Conservation (phyloP, 2,113 vertebrate species). For the Cnemophilus loriae region DNA sequence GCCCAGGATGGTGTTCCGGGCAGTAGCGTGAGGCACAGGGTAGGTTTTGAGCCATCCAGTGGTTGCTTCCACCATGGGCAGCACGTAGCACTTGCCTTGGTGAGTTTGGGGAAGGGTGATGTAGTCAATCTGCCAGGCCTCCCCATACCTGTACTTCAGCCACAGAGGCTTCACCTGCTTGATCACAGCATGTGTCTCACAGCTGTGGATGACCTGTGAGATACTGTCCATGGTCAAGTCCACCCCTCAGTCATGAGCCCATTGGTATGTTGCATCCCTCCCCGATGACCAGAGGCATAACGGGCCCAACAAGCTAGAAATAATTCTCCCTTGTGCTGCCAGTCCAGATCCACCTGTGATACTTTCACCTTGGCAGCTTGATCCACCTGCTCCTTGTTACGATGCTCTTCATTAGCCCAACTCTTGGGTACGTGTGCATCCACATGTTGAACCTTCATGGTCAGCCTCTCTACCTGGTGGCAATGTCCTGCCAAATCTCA, state of each 20-base stretch:
- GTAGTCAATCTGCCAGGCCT: not conserved
- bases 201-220: not conserved
- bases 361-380: not conserved
- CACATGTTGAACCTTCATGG: not conserved
- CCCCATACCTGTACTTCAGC: too few species aligned
- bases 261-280: too few species aligned
- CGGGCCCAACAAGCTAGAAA: too few species aligned
- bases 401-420: not conserved
- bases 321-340: not conserved
- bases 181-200: not conserved
- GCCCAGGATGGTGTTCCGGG: not conserved
- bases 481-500: not conserved
- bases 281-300: too few species aligned
- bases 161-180: not conserved
- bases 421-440: not conserved
- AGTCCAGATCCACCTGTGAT: not conserved
- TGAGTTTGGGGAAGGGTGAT: not conserved
- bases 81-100: not conserved
- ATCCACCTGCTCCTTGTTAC: not conserved
- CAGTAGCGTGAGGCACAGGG: not conserved
- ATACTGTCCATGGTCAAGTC: not conserved
- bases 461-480: not conserved
- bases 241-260: too few species aligned
- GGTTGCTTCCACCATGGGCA: not conserved
- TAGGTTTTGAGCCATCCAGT: not conserved